A percentile compares a stretch with the other conserved stretches of the same genome.
phyloP scores from a whole-genome alignment of 2,113 vertebrate genomes.

The Tragelaphus strepsiceros region DNA sequence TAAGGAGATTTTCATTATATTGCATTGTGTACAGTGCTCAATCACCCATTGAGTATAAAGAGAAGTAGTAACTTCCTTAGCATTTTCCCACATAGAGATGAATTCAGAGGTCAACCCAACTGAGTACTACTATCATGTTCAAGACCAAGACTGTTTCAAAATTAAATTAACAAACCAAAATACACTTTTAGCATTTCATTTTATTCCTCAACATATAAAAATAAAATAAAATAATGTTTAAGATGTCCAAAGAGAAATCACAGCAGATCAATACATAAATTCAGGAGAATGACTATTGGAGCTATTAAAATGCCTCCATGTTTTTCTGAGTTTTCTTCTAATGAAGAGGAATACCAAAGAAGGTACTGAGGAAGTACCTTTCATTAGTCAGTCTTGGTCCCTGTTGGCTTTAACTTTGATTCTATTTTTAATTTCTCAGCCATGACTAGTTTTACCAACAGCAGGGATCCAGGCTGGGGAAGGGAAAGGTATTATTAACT shows the following conservation, averaged over 20 bases:
- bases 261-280: not conserved
- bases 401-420: not conserved
- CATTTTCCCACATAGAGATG: not conserved
- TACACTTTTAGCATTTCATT: not conserved
- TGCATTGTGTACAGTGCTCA: not conserved
- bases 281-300: not conserved
- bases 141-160: not conserved
- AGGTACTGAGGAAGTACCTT: not conserved
- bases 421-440: not conserved
- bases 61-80: not conserved
- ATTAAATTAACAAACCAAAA: not conserved
- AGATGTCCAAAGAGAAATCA: not conserved
- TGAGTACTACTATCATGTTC: not conserved
- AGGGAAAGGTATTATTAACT: not conserved
- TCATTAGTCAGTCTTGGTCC: not conserved
- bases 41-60: not conserved
- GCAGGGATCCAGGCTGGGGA: not conserved
- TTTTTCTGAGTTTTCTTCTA: not conserved
- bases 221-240: not conserved
- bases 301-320: not conserved
- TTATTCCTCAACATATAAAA: not conserved
- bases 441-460: not conserved
- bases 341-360: not conserved
- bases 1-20: not conserved
- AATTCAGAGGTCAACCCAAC: not conserved